Evolutionary conservation across 2,888 invertebrate species (phyloP).

Genomic region (Andrena bucephala): DNA sequence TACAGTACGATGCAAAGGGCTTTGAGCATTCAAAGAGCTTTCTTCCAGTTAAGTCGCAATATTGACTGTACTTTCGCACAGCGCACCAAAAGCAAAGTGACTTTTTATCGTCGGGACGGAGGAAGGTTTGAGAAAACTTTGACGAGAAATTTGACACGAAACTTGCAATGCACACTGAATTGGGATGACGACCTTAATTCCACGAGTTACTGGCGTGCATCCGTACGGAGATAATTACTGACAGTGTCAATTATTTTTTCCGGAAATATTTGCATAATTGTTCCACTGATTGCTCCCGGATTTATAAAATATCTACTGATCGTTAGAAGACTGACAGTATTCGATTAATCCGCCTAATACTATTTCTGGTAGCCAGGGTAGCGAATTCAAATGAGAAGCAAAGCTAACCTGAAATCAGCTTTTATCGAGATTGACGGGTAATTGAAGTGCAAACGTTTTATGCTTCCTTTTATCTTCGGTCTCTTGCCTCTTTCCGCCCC

Average conservation of each 20-base stretch:
- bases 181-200: too few relatives aligned
- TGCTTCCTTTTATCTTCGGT: constrained; percentile 40
- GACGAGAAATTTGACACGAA: neutral
- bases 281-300: neutral
- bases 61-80: neutral
- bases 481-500: constrained; percentile 20
- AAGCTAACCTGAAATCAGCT: constrained; percentile 27
- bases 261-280: neutral
- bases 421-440: constrained; percentile 50
- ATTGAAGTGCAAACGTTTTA: constrained; percentile 46
- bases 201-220: too few relatives aligned
- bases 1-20: neutral
- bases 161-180: neutral
- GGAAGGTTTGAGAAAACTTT: neutral
- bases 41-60: neutral
- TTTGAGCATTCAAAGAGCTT: constrained; percentile 7
- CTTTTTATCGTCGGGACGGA: neutral
- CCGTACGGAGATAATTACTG: too few relatives aligned
- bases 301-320: neutral
- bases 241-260: neutral
- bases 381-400: constrained; percentile 36
- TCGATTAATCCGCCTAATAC: constrained; percentile 10
- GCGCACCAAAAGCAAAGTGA: neutral
- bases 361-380: neutral
- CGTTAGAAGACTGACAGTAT: neutral